These are phyloP conservation scores for Ophiodon elongatus DNA, from an alignment of 2,113 vertebrate species.

Conservation along the genomic window DNA sequence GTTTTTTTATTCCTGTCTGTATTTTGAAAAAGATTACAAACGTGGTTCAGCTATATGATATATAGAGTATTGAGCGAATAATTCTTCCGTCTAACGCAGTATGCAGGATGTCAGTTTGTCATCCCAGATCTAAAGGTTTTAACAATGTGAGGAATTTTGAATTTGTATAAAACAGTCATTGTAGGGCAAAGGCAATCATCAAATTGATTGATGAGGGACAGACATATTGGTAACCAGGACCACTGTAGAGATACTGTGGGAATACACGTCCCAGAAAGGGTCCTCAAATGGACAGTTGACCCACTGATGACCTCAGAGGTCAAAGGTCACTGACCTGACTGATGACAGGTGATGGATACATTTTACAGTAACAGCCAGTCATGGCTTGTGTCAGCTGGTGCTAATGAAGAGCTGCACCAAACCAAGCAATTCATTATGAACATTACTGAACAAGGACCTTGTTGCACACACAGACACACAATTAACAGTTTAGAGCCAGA, in stretches of 20 bases:
- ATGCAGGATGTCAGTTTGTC: background rate
- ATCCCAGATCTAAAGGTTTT: background rate
- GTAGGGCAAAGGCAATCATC: slow-evolving; percentile 10
- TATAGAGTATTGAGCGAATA: background rate
- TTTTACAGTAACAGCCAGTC: slow-evolving; percentile 19
- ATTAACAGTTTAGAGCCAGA: background rate
- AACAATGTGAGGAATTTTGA: background rate
- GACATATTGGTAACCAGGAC: background rate
- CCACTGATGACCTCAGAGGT: slow-evolving; percentile 44
- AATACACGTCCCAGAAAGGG: slow-evolving; percentile 27
- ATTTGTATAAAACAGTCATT: background rate
- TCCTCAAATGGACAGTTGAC: slow-evolving; percentile 37
- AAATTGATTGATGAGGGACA: slow-evolving; percentile 15
- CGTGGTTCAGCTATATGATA: background rate
- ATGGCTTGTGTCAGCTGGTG: slow-evolving; percentile 26
- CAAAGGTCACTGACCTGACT: slow-evolving; percentile 55
- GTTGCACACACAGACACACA: background rate
- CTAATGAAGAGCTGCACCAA: slow-evolving; percentile 17
- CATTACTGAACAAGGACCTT: background rate
- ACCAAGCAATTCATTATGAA: background rate
- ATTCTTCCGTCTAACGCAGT: background rate
- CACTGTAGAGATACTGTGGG: slow-evolving; percentile 40
- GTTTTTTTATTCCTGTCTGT: background rate
- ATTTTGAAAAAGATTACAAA: background rate
- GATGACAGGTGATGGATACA: slow-evolving; percentile 22